Evolutionary conservation across 2,888 invertebrate genomes (phyloP), one percentile per base, ranked within the genome.

Genomic region (Pycnomerus fuliginosus): DNA sequence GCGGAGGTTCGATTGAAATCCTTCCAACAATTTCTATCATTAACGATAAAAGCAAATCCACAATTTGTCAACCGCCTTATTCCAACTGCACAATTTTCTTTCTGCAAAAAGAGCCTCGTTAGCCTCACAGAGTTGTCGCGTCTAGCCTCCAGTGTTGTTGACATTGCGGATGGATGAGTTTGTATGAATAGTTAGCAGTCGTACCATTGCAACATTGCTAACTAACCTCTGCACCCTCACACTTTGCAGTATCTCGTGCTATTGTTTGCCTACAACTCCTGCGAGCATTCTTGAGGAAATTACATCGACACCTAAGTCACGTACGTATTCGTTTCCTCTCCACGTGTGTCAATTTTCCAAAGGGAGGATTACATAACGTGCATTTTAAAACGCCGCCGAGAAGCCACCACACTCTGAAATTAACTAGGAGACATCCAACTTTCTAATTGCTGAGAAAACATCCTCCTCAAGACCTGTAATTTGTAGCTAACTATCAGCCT

Each of bases 361-460:
- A 36, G 33, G 24, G 41, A 28, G 16, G 28, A 46, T 36, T 41
- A 42, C 38, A 17, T 33, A 29, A 47, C 37, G 38, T 27, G 30
- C 28, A 42, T 47, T 42, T 42, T 38, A 42, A 47, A 45, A 32
- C 32, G 33, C 22, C 13, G 14, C 20, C 16, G n/a, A 8, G 15
- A 16, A 36, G 25, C 2, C 10, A 23, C 24, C 16, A 17, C 35
- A 32, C 33, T 34, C 11, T 11, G 22, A 11, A 24, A 8, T 34
- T 25, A 46, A 41, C 41, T 33, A 35, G 34, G 53, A 49, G 51
- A 49, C 47, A 43, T 44, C 38, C 42, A 52, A 54, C 39, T 54
- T 50, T 40, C 52, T 54, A 54, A 54, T 54, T 54, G 45, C 37
- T 48, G 39, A 39, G 48, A 48, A 52, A 54, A 54, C 52, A 54